Base-by-base conservation (phyloP, 2,113 vertebrate genomes). In the Hypocryptadius cinnamomeus region DNA sequence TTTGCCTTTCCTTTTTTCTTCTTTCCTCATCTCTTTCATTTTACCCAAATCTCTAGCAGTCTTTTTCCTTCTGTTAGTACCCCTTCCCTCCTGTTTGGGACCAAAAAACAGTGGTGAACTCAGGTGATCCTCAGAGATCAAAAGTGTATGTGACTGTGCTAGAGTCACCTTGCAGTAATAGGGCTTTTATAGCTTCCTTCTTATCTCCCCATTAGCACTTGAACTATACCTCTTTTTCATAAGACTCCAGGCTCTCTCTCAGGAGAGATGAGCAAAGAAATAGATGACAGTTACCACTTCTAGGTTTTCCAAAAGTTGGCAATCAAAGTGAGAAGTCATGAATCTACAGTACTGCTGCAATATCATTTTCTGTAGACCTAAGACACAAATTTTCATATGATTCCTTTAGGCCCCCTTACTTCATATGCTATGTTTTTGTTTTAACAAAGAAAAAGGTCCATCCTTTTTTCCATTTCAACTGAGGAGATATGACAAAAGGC, bases 401-500 rank as follows among this genome's bases (percentile, higher is more conserved):
- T 91, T 96, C 87, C 92, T 90, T 79, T n/a, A 71, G 85, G 77
- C 30, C 96, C 60, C 90, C 72, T 91, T 85, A 71, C 87, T 65
- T 96, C 91, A 92, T 79, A 95, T 92, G 94, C 80, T 13, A 11
- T 60, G 47, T 15, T 91, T 96, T 94, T 90, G 87, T 94, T 97
- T 93, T 90, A 96, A 96, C 91, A 96, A 90, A 95, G 93, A 90
- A 96, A 97, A 96, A 86, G 72, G 85, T 93, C 95, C 94, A 87
- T 94, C 80, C 87, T 95, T 96, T 97, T 95, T 96, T 93, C 90
- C 89, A 87, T 92, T 95, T 96, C 91, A 74, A 0, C 71, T 92
- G 90, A 83, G 72, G 89, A 97, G 95, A 91, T 88, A 95, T 89
- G 93, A 97, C 93, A 97, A 96, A 97, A 97, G 93, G 93, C 90